Base-by-base conservation (phyloP, 1,140 invertebrate species). In the Forficula auricularia region DNA sequence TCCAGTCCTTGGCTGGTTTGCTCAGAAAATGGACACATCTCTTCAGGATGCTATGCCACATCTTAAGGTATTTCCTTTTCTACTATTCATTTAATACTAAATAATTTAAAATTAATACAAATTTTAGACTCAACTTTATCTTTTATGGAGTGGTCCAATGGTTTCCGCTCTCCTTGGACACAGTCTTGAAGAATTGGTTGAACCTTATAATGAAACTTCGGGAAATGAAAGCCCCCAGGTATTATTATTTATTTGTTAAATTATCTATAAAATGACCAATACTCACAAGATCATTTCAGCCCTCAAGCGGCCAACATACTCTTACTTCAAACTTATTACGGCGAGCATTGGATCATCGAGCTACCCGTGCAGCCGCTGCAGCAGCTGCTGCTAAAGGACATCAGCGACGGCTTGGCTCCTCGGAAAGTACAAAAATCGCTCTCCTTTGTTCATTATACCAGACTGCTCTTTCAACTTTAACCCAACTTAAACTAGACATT, bases 1-100 rank as follows among this genome's bases (percentile, higher is more conserved):
- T 67, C 90, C 92, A 13, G 75, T 98, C 19, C 66, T 98, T 6
- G 92, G 92, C n/a, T 98, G 91, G 89, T 90, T 92, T 63, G 79
- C 83, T 8, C 86, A 92, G 51, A 72, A 75, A 8, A 75, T 85
- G 35, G 86, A 94, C 57, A 63, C 67, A 6, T 77, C 76, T n/a
- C 68, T 90, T 22, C 82, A 88, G 52, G 83, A 84, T 42, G 74
- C 82, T 33, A 80, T 90, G 58, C 69, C 73, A 0, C 71, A 77
- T 51, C 76, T 92, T 0, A 81, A 88, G 49, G 57, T 35, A 14
- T 35, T 35, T 35, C 4, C 4, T 27, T 4, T 4, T 35, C 6
- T 14, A 7, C 13, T 35, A 35, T 35, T 27, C 4, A 27, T 6
- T 6, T 10, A 6, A 27, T 27, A 6, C 4, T 27, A 27, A 27